A percentile compares a stretch with the other conserved stretches of the same genome.
Evolutionary conservation across 2,113 vertebrate genomes (phyloP).

Genomic region (Hystrix cristata): DNA sequence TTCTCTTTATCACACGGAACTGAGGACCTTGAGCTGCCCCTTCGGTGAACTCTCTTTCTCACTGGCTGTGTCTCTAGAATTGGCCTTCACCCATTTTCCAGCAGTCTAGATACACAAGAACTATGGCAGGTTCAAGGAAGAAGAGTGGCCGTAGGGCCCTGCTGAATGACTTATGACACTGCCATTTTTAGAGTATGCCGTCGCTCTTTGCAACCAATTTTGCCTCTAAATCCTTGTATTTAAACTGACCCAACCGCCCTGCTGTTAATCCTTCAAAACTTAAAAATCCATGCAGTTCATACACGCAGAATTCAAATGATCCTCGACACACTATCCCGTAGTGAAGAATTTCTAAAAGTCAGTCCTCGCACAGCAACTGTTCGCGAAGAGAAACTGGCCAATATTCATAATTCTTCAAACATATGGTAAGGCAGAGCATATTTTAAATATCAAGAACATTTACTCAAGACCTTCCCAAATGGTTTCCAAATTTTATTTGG

Average conservation of each 20-base stretch:
- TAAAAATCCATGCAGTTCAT: conserved; percentile 53
- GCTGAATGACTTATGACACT: background rate
- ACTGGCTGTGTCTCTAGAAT: background rate
- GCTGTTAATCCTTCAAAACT: conserved; percentile 29
- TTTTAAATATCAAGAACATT: conserved; percentile 85
- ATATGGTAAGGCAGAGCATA: conserved; percentile 83
- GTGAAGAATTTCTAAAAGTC: conserved; percentile 84
- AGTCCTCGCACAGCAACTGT: conserved; percentile 81
- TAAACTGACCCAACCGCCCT: conserved; percentile 43
- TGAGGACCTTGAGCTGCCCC: background rate
- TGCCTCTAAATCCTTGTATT: background rate
- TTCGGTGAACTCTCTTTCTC: background rate
- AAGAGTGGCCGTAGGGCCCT: background rate
- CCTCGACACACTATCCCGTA: conserved; percentile 68
- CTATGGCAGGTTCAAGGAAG: background rate
- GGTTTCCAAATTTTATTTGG: conserved; percentile 78
- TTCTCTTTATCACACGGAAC: background rate
- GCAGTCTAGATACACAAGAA: background rate
- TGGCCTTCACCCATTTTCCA: background rate
- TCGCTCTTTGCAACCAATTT: background rate
- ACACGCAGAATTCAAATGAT: conserved; percentile 69
- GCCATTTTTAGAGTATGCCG: background rate
- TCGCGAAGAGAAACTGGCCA: conserved; percentile 83
- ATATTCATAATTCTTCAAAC: conserved; percentile 83
- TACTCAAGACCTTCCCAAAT: conserved; percentile 82